These are phyloP conservation scores for Corynorhinus townsendii DNA, from an alignment of 2,113 vertebrate genomes.

Conservation along the genomic window DNA sequence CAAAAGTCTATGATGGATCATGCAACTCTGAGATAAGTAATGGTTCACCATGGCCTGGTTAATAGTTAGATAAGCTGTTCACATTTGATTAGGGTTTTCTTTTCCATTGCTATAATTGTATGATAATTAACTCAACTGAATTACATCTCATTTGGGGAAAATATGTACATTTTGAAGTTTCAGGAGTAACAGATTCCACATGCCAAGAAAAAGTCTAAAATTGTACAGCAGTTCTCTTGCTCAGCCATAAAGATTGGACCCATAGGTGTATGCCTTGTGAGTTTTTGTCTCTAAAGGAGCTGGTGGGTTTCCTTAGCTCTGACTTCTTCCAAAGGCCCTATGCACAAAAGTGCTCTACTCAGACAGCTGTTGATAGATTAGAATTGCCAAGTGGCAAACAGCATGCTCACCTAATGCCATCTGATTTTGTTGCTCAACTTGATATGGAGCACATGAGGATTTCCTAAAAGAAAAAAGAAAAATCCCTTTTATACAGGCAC, in stretches of 20 bases:
- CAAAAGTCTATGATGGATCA: conserved; percentile 76
- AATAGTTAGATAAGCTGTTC: conserved; percentile 80
- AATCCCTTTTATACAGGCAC: conserved; percentile 57
- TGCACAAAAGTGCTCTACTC: conserved; percentile 31
- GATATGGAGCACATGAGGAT: conserved; percentile 56
- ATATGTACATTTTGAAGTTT: conserved; percentile 57
- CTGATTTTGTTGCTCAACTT: conserved; percentile 53
- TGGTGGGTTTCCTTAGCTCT: conserved; percentile 36
- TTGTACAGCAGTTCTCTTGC: conserved; percentile 28
- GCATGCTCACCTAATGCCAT: conserved; percentile 58
- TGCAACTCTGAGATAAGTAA: conserved; percentile 79
- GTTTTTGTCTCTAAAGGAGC: conserved; percentile 54
- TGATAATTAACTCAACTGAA: conserved; percentile 77
- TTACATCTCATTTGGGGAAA: conserved; percentile 66
- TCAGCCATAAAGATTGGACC: conserved; percentile 54
- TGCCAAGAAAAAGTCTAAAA: conserved; percentile 46
- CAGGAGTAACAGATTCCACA: conserved; percentile 45
- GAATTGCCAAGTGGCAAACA: conserved; percentile 63
- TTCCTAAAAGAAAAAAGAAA: conserved; percentile 58
- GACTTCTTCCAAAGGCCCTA: conserved; percentile 50
- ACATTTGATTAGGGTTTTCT: conserved; percentile 79
- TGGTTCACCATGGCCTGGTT: conserved; percentile 79
- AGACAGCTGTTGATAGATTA: conserved; percentile 65
- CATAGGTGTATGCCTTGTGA: conserved; percentile 30
- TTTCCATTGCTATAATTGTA: conserved; percentile 76